These are phyloP conservation scores for Drosophila cognata DNA, from an alignment of 2,888 invertebrate genomes.

Conservation along the genomic window DNA sequence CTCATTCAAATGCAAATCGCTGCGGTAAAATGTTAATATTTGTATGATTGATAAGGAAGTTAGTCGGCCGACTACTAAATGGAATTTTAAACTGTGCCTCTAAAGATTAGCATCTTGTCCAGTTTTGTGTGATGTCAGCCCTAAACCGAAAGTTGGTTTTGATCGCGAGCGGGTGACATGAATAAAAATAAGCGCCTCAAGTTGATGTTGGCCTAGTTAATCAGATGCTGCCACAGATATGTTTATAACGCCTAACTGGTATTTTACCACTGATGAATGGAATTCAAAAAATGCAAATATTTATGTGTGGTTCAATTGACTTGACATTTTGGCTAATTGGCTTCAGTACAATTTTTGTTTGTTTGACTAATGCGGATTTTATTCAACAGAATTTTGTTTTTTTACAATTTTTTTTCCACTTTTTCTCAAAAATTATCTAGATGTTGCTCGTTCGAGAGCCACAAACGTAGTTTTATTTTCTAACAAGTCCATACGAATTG, in stretches of 20 bases:
- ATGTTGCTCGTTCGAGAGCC: no score
- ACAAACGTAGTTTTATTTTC: constrained; percentile 21
- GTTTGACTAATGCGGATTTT: no score
- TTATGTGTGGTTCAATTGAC: no score
- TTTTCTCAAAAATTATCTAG: no score
- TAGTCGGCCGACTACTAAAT: constrained; percentile 32
- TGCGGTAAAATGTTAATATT: constrained; percentile 35
- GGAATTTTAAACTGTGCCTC: constrained; percentile 16
- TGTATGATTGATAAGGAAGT: constrained; percentile 74
- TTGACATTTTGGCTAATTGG: no score
- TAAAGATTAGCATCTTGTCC: constrained; percentile 22
- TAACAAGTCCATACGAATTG: constrained; percentile 12
- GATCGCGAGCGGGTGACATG: constrained; percentile 41
- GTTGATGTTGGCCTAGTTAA: constrained; percentile 39
- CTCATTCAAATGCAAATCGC: constrained; percentile 53
- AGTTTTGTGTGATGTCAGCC: constrained; percentile 49
- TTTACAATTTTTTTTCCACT: no score
- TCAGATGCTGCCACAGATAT: constrained; percentile 23
- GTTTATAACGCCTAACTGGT: not conserved
- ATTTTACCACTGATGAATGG: no score
- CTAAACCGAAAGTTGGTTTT: constrained; percentile 35
- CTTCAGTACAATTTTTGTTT: no score
- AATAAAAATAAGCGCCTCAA: constrained; percentile 18
- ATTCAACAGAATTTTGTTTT: no score
- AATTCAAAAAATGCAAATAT: no score